Base-by-base conservation (phyloP, 92 coral and sea anemone species). In the Epizoanthus stellaris region DNA sequence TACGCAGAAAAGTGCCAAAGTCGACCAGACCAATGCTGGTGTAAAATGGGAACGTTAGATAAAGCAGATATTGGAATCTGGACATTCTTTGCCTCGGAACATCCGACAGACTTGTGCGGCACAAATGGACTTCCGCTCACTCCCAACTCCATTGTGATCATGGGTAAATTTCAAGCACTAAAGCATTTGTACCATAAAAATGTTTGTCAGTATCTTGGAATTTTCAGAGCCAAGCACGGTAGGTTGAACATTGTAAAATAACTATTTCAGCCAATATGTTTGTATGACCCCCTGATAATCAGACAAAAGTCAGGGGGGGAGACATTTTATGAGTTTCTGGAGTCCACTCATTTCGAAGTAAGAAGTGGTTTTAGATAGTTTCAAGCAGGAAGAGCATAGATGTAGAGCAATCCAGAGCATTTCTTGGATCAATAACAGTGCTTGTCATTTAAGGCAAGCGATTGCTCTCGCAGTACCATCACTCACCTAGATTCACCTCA, bases 111-210 rank as follows among this genome's bases (percentile, higher is more conserved):
- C 52, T 87, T 90, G 61, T 96, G 99, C 75, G 99, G 99, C n/a
- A 96, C 99, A 0, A 96, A 96, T 88, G 99, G 99, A 5, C 80
- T 96, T 34, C 99, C 99, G 0, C 92, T 96, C 19, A 96, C 99
- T 65, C 99, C 99, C 19, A 96, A 96, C 84, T 96, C 99, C 42
- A 96, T 96, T 67, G 99, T 96, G 61, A 92, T 96, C 75, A 89
- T 92, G 90, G 99, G 99, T 20, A 88, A 85, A 65, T 96, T 96
- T 80, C 98, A 96, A 80, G 70, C 59, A 17, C 81, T 96, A 67
- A 96, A 93, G 81, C 70, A 86, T 65, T 81, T 96, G 65, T 87
- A 91, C 49, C 99, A 96, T 67, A 86, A 86, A 57, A 94, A 94
- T 73, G 91, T 96, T 34, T 96, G 98, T 87, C 98, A 96, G 93